phyloP scores from a whole-genome alignment of 1,140 invertebrate species.

The Ooceraea biroi region DNA sequence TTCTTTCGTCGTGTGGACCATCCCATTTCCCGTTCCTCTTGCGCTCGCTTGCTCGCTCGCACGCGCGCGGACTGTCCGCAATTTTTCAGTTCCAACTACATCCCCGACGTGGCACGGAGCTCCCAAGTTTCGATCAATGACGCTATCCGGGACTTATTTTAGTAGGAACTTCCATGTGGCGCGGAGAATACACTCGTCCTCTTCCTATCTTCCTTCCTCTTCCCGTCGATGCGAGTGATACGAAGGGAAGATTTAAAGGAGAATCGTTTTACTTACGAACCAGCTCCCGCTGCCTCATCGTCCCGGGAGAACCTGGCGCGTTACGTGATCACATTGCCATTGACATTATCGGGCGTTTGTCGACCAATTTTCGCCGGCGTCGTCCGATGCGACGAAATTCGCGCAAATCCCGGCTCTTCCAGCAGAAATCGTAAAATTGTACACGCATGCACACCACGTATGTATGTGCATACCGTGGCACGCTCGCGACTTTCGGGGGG shows the following conservation, averaged over 20 bases:
- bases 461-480: background rate
- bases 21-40: conserved; percentile 58
- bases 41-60: background rate
- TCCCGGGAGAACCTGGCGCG: background rate
- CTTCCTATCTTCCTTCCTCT: background rate
- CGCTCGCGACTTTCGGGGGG: conserved; percentile 28
- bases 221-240: conserved; percentile 9
- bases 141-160: conserved; percentile 49
- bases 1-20: conserved; percentile 46
- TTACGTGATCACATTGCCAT: background rate
- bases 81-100: conserved; percentile 43
- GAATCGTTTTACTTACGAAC: background rate
- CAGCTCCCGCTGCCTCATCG: background rate
- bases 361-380: conserved; percentile 33
- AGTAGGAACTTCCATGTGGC: conserved; percentile 16
- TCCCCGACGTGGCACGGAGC: conserved; percentile 37
- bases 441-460: background rate
- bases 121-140: conserved; percentile 49
- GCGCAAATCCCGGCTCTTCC: background rate
- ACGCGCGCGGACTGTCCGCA: conserved; percentile 5
- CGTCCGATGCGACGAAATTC: conserved; percentile 23
- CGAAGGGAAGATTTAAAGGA: conserved; percentile 9
- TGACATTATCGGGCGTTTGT: conserved; percentile 48
- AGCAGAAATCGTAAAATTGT: conserved; percentile 46
- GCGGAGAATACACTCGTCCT: background rate